These are phyloP conservation scores for Struthio camelus DNA, from an alignment of 2,113 vertebrate species.

Conservation along the genomic window DNA sequence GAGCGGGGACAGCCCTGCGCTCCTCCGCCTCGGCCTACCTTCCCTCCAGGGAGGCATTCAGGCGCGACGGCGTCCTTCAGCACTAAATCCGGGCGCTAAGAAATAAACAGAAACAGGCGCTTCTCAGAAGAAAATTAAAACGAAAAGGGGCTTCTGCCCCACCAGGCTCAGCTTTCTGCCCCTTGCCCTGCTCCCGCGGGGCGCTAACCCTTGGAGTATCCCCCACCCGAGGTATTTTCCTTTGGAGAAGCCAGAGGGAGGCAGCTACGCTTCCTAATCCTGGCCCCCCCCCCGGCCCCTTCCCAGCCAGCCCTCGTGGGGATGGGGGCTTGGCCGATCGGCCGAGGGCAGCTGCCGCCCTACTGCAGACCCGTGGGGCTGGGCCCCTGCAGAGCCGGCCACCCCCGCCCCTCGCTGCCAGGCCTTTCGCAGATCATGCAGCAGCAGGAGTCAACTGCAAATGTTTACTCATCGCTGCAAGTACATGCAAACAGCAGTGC, in stretches of 20 bases:
- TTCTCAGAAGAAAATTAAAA: not conserved
- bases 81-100: too few relatives aligned
- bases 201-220: too few relatives aligned
- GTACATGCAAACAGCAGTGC: not conserved
- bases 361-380: rapidly evolving
- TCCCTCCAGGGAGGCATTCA: not conserved
- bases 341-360: not conserved
- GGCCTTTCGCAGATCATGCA: not conserved
- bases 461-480: not conserved
- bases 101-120: too few relatives aligned
- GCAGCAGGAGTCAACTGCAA: not conserved
- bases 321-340: not conserved
- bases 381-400: not conserved
- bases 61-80: too few relatives aligned
- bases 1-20: too few relatives aligned
- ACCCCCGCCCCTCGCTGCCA: not conserved
- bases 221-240: not conserved
- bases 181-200: rapidly evolving
- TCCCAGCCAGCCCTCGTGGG: not conserved
- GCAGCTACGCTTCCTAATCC: not conserved
- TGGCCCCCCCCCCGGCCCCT: not conserved
- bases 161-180: rapidly evolving
- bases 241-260: not conserved
- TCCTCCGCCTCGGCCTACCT: not conserved
- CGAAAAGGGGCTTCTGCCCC: not conserved